Conservation (phyloP, 2,113 vertebrate genomes). For the Rhinichthys klamathensis region DNA sequence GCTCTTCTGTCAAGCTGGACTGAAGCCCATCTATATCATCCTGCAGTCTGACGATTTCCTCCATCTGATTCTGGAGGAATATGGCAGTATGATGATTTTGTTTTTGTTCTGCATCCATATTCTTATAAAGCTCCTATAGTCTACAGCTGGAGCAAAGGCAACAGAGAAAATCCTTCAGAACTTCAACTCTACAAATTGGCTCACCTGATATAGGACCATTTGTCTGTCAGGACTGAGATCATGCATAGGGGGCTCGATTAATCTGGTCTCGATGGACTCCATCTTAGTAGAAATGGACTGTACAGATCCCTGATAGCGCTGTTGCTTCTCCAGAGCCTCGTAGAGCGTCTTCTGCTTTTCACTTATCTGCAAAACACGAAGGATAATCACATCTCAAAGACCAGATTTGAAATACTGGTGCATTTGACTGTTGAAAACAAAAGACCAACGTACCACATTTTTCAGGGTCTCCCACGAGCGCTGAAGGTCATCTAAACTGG, state of each 20-base stretch:
- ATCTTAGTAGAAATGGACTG: conserved; percentile 96
- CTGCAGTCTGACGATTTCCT: conserved; percentile 94
- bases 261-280: conserved; percentile 85
- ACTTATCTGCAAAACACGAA: conserved; percentile 81
- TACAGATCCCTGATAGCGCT: conserved; percentile 92
- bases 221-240: conserved; percentile 89
- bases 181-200: not conserved
- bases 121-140: not conserved
- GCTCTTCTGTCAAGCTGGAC: conserved; percentile 84
- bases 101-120: not conserved
- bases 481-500: conserved; percentile 91
- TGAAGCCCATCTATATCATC: conserved; percentile 91
- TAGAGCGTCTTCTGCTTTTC: conserved; percentile 97
- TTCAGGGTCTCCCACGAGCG: conserved; percentile 99
- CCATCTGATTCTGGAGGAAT: conserved; percentile 85
- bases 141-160: not conserved
- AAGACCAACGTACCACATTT: conserved; percentile 85
- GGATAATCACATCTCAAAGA: not conserved
- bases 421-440: not conserved
- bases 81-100: not conserved
- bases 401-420: not conserved
- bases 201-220: conserved; percentile 95
- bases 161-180: not conserved
- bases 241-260: conserved; percentile 83
- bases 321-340: conserved; percentile 92